Evolutionary conservation across 2,888 invertebrate species (phyloP), one percentile per base, ranked within the genome.

Genomic region (Pandemis corylana): DNA sequence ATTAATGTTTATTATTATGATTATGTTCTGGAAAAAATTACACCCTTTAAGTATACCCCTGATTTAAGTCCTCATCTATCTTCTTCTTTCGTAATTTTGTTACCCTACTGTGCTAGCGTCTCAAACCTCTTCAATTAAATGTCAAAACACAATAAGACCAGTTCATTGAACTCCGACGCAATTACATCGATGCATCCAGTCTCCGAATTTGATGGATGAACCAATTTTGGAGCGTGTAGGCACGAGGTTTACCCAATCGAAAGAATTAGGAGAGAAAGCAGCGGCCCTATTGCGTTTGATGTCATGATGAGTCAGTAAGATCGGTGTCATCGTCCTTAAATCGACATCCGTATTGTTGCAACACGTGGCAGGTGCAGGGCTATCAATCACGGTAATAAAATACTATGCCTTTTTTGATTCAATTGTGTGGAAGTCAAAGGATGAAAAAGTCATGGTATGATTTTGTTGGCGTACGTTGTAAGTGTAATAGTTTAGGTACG

Each of bases 241-340:
- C 69, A 61, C 41, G 28, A 61, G 56, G 63, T 68, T 64, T 63
- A 63, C 68, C 64, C 76, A 75, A 76, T 78, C 73, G 67, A 67
- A 72, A 75, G 72, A 74, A 78, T 77, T 70, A 72, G 69, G 76
- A 78, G 80, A 78, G 82, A 81, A 82, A 81, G 80, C 81, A 76
- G 77, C 82, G 80, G 77, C 80, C 77, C 80, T 81, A 36, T 76
- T 79, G 76, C 71, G 77, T 80, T 81, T 78, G 79, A 81, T 81
- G 80, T 62, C 62, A 36, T n/a, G 53, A 49, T 83, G 78, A 81
- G 78, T 81, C 83, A 78, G 77, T 83, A 81, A 79, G 79, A 81
- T 80, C 77, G 82, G 82, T 89, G 89, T 92, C 90, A 89, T 89
- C 85, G 89, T 92, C 91, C 92, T 91, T 89, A 84, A 86, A 88